A percentile compares a stretch with the other conserved stretches of the same genome.
Evolutionary conservation across 2,888 invertebrate species (phyloP).

Genomic region (Myopa tessellatipennis): DNA sequence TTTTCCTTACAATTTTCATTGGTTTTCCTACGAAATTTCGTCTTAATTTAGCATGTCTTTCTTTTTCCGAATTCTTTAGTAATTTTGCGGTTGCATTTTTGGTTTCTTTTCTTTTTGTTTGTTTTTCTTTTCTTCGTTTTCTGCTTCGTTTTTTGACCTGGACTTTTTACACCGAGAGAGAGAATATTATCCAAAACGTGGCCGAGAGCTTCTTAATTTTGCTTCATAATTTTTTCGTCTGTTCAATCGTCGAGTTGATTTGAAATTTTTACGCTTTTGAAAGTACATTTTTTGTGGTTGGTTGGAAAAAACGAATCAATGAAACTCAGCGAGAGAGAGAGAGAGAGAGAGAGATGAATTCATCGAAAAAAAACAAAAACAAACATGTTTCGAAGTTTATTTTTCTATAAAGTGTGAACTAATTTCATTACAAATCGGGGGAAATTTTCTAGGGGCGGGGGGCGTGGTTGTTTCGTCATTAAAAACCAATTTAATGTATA

Average conservation of each 20-base stretch:
- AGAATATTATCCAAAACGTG: slow-evolving; percentile 67
- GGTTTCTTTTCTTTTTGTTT: slow-evolving; percentile 34
- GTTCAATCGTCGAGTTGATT: slow-evolving; percentile 35
- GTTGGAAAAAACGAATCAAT: slow-evolving; percentile 40
- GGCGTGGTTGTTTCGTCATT: slow-evolving; percentile 21
- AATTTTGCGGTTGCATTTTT: slow-evolving; percentile 56
- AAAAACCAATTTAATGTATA: slow-evolving; percentile 39
- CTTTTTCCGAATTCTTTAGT: slow-evolving; percentile 56
- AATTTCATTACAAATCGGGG: slow-evolving; percentile 27
- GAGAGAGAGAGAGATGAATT: neutral
- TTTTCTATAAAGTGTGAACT: slow-evolving; percentile 48
- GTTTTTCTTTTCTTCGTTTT: slow-evolving; percentile 20
- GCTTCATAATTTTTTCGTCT: slow-evolving; percentile 34
- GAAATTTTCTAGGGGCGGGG: slow-evolving; percentile 2
- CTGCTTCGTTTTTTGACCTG: slow-evolving; percentile 60
- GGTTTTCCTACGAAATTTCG: slow-evolving; percentile 61
- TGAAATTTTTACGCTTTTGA: slow-evolving; percentile 48
- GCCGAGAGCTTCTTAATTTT: slow-evolving; percentile 63
- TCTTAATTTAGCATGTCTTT: slow-evolving; percentile 52
- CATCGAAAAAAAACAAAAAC: neutral
- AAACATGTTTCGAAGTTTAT: slow-evolving; percentile 8
- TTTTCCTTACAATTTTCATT: slow-evolving; percentile 48
- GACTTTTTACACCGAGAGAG: slow-evolving; percentile 62
- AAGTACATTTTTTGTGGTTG: slow-evolving; percentile 49
- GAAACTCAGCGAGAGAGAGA: neutral